Evolutionary conservation across 2,113 vertebrate genomes (phyloP), one percentile per base, ranked within the genome.

Genomic region (Poeciliopsis prolifica): DNA sequence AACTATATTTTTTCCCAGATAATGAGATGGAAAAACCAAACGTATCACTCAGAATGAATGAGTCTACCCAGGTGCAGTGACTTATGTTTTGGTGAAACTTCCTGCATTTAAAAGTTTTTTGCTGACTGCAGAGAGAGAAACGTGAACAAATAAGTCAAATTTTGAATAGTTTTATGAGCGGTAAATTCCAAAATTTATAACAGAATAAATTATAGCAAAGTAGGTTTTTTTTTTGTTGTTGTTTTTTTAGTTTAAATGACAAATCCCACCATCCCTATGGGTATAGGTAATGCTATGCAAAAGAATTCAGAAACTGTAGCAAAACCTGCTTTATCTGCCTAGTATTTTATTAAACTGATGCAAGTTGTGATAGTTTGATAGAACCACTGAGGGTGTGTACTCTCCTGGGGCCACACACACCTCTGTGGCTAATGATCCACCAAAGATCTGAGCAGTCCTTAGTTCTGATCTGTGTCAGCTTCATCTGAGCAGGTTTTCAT

Each of bases 91-190:
- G 44, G 28, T 48, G 44, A 68, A 61, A 68, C 44, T 61, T n/a
- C 33, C 48, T 10, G 17, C 48, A 66, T 74, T 69, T 42, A 77
- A 1, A 1, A 1, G 6, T 63, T 33, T 26, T 77, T 42, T 61
- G 51, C 22, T 70, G 68, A 60, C 42, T 70, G 68, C 67, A 67
- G 69, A 74, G 31, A 68, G 72, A 63, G 72, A 69, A 73, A 2
- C 15, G 2, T 10, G 11, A 13, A 48, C 10, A 24, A 22, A 48
- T 44, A 77, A 30, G 44, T 58, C 19, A 13, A 65, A 65, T 44
- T 44, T 69, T 40, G 65, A 68, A 54, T 70, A 58, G n/a, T n/a
- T 75, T 68, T 65, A 65, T 60, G 65, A 69, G 54, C 33, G 30
- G 61, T 17, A 33, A 33, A 80, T 78, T 66, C 75, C 29, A 33